Evolutionary conservation across 2,888 invertebrate genomes (phyloP), one percentile per base, ranked within the genome.

Genomic region (Nebria salina): DNA sequence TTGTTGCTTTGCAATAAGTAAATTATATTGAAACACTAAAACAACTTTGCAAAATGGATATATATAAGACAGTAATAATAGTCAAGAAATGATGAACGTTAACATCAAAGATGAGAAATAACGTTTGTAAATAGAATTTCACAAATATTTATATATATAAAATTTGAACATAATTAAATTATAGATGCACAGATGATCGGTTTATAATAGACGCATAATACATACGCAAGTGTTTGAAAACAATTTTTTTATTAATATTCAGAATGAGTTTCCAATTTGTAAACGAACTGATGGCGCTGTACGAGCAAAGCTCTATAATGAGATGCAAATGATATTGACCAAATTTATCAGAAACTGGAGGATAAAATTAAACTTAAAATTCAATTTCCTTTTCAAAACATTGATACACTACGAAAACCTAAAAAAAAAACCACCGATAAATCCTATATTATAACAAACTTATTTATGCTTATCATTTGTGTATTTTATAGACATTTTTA

Each of bases 241-340:
- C 54, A 54, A 54, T 54, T 54, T 54, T 54, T 54, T 54, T 54
- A 54, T 54, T 54, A 54, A 54, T 54, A 54, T 54, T 54, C 54
- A 54, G 54, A 54, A 3, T 54, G 54, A 54, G 7, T 54, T 54
- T 54, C 11, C 54, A 54, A 54, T 54, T 54, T 54, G 54, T 54
- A 54, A 54, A 13, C 7, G 54, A 54, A 54, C 7, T 54, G 54
- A 13, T 2, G 54, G 54, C 34, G 54, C 54, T 11, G 54, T 54
- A 11, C 6, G 13, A 8, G 8, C 54, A 11, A 7, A 8, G 11
- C 11, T 7, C 1, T 8, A 11, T 54, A 54, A 54, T 54, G 54
- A 54, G 54, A 54, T 54, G 54, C 54, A 54, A 54, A 54, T 54
- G 54, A 54, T 54, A 54, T 54, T 54, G 54, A 54, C 54, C 54